Evolutionary conservation across 2,113 vertebrate genomes (phyloP), one percentile per base, ranked within the genome.

Genomic region (Leptobrachium ailaonicum): DNA sequence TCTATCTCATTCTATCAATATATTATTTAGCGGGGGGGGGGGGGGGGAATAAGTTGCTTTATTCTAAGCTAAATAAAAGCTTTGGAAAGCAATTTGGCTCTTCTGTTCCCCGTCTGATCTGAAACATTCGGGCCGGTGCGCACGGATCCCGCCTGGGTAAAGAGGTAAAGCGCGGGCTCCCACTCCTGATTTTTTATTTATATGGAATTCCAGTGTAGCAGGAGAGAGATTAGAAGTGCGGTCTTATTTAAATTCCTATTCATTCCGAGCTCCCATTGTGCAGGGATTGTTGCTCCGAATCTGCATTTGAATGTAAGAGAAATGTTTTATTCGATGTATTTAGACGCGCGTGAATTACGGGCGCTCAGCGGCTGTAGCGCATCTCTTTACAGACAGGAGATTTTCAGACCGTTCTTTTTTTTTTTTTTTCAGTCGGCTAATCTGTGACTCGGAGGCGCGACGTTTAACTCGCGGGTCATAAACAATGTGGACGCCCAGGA

Each of bases 251-350:
- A 77, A 71, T 47, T 50, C 54, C 42, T 11, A 71, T 62, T 53
- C 54, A 54, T 13, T 62, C 20, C 66, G 45, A n/a, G 54, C 13
- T 41, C 54, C 40, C 54, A 62, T 77, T 69, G 71, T 71, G 42
- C 66, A 20, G 70, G 67, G 62, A 70, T 77, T 77, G 67, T 77
- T 77, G 56, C 20, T 8, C 4, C 5, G 76, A 62, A 70, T 71
- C 54, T 58, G 41, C 67, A 77, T 77, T 77, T 77, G 53, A 77
- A 77, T 77, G 54, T 77, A 69, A 71, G 71, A 71, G 66, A 60
- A 53, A 47, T 77, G 10, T 77, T 77, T 53, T 67, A 44, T 77
- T 70, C 54, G 45, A 53, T 70, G 41, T 63, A 62, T 71, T 70
- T 42, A 77, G 54, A 71, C 43, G 54, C 45, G 71, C 62, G 76